Evolutionary conservation across 2,113 vertebrate species (phyloP).

Genomic region (Rhineura floridana): DNA sequence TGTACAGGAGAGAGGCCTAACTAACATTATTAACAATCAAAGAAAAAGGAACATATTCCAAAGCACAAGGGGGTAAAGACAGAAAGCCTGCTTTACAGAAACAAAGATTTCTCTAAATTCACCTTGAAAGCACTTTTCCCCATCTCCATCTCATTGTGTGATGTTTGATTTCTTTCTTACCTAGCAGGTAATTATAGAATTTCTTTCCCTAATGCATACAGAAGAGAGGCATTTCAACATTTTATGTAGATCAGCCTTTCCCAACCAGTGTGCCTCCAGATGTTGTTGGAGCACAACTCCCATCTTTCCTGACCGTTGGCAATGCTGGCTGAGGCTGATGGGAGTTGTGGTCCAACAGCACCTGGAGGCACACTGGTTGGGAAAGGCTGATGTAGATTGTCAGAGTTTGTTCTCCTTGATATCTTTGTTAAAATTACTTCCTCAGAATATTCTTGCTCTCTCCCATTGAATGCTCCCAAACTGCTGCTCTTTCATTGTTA

Average conservation of each 20-base stretch:
- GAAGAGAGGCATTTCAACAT: slow-evolving; percentile 41
- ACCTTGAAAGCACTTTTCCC: slow-evolving; percentile 58
- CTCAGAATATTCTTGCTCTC: background rate
- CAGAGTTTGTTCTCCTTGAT: slow-evolving; percentile 32
- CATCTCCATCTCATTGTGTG: slow-evolving; percentile 38
- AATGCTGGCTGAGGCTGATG: too few species aligned
- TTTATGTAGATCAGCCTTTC: too few species aligned
- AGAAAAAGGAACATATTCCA: slow-evolving; percentile 55
- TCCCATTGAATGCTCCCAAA: background rate
- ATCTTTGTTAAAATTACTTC: slow-evolving; percentile 22
- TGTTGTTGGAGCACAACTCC: too few species aligned
- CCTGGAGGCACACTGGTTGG: too few species aligned
- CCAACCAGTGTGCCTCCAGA: too few species aligned
- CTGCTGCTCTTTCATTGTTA: background rate
- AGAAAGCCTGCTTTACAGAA: slow-evolving; percentile 55
- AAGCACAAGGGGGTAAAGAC: slow-evolving; percentile 44
- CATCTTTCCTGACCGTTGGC: too few species aligned
- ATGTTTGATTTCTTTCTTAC: slow-evolving; percentile 57
- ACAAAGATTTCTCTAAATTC: slow-evolving; percentile 52
- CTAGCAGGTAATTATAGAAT: slow-evolving; percentile 55
- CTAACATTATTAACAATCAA: slow-evolving; percentile 62
- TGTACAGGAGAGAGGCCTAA: slow-evolving; percentile 24
- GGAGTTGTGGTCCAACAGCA: too few species aligned
- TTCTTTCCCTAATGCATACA: slow-evolving; percentile 18
- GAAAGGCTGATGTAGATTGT: too few species aligned